These are phyloP conservation scores for Amblyopsis hoosieri DNA, from an alignment of 2,797 vertebrate species.

Conservation along the genomic window DNA sequence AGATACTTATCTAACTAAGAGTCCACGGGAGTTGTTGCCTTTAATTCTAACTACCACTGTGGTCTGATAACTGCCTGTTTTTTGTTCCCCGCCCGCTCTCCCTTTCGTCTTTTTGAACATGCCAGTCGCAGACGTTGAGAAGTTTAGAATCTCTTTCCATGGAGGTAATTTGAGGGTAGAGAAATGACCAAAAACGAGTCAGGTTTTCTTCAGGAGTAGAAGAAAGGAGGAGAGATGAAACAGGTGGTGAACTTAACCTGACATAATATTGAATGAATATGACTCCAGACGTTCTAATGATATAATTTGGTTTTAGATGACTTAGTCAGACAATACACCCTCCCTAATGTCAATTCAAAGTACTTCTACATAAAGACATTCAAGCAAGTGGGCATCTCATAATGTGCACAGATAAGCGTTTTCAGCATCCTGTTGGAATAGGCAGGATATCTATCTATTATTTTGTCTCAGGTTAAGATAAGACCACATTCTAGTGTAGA, in stretches of 20 bases:
- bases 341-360: slow-evolving; percentile 55
- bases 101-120: slow-evolving; percentile 16
- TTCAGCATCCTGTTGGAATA: too few relatives aligned
- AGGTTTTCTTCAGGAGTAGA: slow-evolving; percentile 53
- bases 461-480: too few relatives aligned
- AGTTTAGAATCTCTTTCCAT: slow-evolving; percentile 53
- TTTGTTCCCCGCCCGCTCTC: slow-evolving; percentile 1
- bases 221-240: slow-evolving; percentile 53
- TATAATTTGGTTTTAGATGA: slow-evolving; percentile 63
- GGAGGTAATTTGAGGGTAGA: slow-evolving; percentile 68
- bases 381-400: background rate
- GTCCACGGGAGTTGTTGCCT: slow-evolving; percentile 33
- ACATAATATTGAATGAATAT: slow-evolving; percentile 75
- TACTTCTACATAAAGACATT: slow-evolving; percentile 4
- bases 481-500: too few relatives aligned
- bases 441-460: too few relatives aligned
- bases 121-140: slow-evolving; percentile 42
- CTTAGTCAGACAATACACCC: slow-evolving; percentile 42
- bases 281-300: slow-evolving; percentile 66
- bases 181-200: slow-evolving; percentile 53
- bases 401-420: too few relatives aligned
- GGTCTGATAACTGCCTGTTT: slow-evolving; percentile 54
- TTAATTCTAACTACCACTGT: slow-evolving; percentile 40
- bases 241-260: slow-evolving; percentile 73
- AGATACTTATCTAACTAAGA: slow-evolving; percentile 10